Percentiles rank a stretch among this genome's conserved stretches.
Conservation (phyloP, 1,140 invertebrate species). For the Plodia interpunctella region DNA sequence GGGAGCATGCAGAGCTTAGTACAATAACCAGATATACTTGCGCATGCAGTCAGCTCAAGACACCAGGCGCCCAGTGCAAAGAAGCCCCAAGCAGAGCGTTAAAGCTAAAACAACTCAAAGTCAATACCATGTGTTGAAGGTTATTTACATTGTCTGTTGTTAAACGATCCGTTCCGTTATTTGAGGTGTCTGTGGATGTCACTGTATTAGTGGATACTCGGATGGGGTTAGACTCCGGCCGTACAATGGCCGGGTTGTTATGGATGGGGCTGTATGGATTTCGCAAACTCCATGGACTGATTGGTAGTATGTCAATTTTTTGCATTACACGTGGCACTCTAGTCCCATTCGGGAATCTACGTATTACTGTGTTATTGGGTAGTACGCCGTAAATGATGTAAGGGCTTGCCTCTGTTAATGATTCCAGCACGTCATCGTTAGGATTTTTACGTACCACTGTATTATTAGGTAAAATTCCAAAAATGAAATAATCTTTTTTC, state of each 20-base stretch:
- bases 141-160: slow-evolving; percentile 77
- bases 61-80: slow-evolving; percentile 30
- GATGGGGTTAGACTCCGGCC: slow-evolving; percentile 75
- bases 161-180: slow-evolving; percentile 71
- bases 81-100: slow-evolving; percentile 57
- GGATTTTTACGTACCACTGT: slow-evolving; percentile 85
- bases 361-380: slow-evolving; percentile 84
- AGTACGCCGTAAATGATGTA: slow-evolving; percentile 84
- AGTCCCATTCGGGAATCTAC: slow-evolving; percentile 85
- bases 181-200: slow-evolving; percentile 67
- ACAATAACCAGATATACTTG: slow-evolving; percentile 25
- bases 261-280: slow-evolving; percentile 77
- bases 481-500: slow-evolving; percentile 82
- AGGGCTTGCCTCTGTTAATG: slow-evolving; percentile 82
- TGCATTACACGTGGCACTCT: slow-evolving; percentile 82
- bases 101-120: slow-evolving; percentile 72
- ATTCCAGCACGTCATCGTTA: slow-evolving; percentile 80
- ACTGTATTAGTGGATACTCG: slow-evolving; percentile 76
- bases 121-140: slow-evolving; percentile 73
- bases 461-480: slow-evolving; percentile 85
- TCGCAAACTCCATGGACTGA: slow-evolving; percentile 75
- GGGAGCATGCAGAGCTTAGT: slow-evolving; percentile 56
- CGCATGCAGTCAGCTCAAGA: slow-evolving; percentile 26
- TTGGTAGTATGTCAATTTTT: slow-evolving; percentile 77
- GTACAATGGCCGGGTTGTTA: slow-evolving; percentile 76